A percentile compares a stretch with the other conserved stretches of the same genome.
Conservation (phyloP, 2,113 vertebrate species). For the Hoplias malabaricus region DNA sequence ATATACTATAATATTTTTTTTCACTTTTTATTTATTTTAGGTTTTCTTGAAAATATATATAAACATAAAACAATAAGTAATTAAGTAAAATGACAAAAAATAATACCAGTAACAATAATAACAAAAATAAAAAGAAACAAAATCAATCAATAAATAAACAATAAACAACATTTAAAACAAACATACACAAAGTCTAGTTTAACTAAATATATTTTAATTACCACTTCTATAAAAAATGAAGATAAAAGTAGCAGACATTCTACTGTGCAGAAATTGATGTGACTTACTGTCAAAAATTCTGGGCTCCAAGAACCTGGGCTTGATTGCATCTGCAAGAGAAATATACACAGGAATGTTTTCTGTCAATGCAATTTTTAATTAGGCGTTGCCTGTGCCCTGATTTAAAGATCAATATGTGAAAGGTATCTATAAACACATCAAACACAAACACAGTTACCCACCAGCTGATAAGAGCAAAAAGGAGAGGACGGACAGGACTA, state of each 20-base stretch:
- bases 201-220: too few relatives aligned
- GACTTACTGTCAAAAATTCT: slow-evolving; percentile 76
- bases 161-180: too few relatives aligned
- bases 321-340: slow-evolving; percentile 43
- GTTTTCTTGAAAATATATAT: too few relatives aligned
- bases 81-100: too few relatives aligned
- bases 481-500: slow-evolving; percentile 56
- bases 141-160: too few relatives aligned
- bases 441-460: slow-evolving; percentile 37
- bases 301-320: slow-evolving; percentile 63
- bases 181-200: too few relatives aligned
- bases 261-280: background rate
- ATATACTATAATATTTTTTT: too few relatives aligned
- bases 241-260: background rate
- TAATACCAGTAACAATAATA: too few relatives aligned
- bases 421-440: background rate
- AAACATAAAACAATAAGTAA: too few relatives aligned
- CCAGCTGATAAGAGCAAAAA: slow-evolving; percentile 60
- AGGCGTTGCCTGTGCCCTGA: background rate
- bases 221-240: too few relatives aligned
- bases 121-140: too few relatives aligned
- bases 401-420: background rate
- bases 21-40: too few relatives aligned
- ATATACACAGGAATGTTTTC: slow-evolving; percentile 26
- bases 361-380: background rate